Evolutionary conservation across 1,140 invertebrate genomes (phyloP).

Genomic region (Euglossa dilemma): DNA sequence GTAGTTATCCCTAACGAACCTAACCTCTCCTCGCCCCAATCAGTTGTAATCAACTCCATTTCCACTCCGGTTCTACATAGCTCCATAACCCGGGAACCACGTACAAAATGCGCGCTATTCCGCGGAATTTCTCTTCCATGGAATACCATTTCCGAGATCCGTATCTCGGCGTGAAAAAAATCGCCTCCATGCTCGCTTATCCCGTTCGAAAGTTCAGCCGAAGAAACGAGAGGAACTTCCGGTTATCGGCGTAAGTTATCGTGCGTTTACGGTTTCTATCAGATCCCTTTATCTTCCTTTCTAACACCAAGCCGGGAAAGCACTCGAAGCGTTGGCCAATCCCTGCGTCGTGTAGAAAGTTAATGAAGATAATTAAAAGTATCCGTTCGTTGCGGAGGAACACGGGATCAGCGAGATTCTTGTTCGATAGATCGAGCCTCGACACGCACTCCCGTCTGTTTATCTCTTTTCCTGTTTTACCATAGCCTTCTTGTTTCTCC

Average conservation of each 20-base stretch:
- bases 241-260: constrained; percentile 20
- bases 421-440: constrained; percentile 9
- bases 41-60: not conserved
- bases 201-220: not conserved
- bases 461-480: not conserved
- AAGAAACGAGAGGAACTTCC: constrained; percentile 3
- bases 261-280: not conserved
- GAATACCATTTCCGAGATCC: too few species aligned
- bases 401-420: not conserved
- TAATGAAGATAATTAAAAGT: constrained; percentile 49
- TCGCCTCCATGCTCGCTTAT: not conserved
- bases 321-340: constrained; percentile 27
- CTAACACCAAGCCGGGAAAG: not conserved
- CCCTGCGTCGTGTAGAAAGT: constrained; percentile 33
- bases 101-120: too few species aligned
- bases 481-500: not conserved
- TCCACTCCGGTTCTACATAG: not conserved
- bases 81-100: too few species aligned
- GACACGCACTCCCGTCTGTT: not conserved
- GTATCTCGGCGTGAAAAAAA: not conserved
- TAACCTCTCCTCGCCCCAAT: not conserved
- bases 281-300: constrained; percentile 16
- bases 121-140: too few species aligned
- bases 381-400: constrained; percentile 30
- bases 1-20: not conserved